Evolutionary conservation across 2,888 invertebrate species (phyloP).

Genomic region (Ormia ochracea): DNA sequence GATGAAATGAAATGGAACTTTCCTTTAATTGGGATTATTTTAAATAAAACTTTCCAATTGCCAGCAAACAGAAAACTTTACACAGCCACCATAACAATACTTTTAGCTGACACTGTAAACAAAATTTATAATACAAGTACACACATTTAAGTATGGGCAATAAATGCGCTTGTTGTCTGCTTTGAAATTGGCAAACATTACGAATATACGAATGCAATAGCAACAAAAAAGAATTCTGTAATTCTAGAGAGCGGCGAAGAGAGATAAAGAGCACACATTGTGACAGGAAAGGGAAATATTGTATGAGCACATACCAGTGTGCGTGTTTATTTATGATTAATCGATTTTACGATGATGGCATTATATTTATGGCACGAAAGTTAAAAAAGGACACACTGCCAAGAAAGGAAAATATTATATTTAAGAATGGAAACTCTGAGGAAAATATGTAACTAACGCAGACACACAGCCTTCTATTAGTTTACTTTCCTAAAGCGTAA

Average conservation of each 20-base stretch:
- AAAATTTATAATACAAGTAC: neutral
- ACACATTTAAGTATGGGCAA: neutral
- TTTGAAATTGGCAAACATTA: conserved; percentile 53
- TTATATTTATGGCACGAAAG: conserved; percentile 48
- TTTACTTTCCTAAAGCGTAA: neutral
- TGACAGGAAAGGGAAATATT: conserved; percentile 43
- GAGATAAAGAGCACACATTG: neutral
- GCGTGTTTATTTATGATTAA: conserved; percentile 70
- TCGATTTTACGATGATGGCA: conserved; percentile 68
- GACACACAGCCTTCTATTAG: neutral
- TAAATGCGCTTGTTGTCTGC: conserved; percentile 32
- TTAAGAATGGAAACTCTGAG: conserved; percentile 10
- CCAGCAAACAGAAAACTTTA: neutral
- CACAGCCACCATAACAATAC: neutral
- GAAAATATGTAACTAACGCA: conserved; percentile 13
- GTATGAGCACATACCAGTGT: conserved; percentile 36
- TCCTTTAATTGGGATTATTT: too few species aligned
- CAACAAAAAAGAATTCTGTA: neutral
- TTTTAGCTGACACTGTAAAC: neutral
- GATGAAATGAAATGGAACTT: too few species aligned
- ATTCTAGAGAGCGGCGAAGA: neutral
- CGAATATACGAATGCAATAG: conserved; percentile 36
- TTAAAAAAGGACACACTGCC: conserved; percentile 13
- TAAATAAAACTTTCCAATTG: too few species aligned
- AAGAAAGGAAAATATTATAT: conserved; percentile 7